Conservation (phyloP, 2,797 vertebrate species). For the Helostoma temminkii region DNA sequence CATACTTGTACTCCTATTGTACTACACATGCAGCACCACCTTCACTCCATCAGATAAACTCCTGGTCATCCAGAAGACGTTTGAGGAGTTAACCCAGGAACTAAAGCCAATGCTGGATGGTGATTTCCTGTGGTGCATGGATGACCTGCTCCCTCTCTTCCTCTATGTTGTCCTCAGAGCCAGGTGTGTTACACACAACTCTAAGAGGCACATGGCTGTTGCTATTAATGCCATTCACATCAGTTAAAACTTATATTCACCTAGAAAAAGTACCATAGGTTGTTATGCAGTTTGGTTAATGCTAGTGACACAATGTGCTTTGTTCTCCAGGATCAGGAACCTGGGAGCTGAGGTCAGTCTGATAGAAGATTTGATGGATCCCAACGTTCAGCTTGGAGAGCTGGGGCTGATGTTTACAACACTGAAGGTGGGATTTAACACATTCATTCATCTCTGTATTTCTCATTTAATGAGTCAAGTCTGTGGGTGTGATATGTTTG, state of each 20-base stretch:
- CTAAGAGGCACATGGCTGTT: too few relatives aligned
- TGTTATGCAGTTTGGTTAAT: not conserved
- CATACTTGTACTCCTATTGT: not conserved
- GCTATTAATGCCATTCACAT: too few relatives aligned
- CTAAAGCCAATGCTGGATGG: slow-evolving; percentile 87
- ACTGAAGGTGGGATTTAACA: slow-evolving; percentile 85
- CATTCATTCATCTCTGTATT: not conserved
- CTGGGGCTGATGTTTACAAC: slow-evolving; percentile 98
- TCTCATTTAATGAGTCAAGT: not conserved
- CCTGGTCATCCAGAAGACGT: slow-evolving; percentile 94
- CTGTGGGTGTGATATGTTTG: not conserved
- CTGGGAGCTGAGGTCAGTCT: slow-evolving; percentile 94
- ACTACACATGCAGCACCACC: slow-evolving; percentile 87
- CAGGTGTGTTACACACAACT: slow-evolving; percentile 80
- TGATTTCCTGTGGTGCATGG: slow-evolving; percentile 97
- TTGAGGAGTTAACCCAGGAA: slow-evolving; percentile 95
- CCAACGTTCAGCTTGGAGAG: slow-evolving; percentile 93
- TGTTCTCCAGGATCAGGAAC: slow-evolving; percentile 89
- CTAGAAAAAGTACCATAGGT: not conserved
- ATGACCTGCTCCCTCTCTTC: slow-evolving; percentile 96
- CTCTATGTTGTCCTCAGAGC: slow-evolving; percentile 97
- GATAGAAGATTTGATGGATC: slow-evolving; percentile 97
- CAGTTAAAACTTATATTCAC: not conserved
- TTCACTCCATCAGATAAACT: slow-evolving; percentile 97
- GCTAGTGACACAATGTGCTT: slow-evolving; percentile 6